Percentiles rank a stretch among this genome's conserved stretches.
Conservation (phyloP, 2,888 invertebrate species). For the Allolobophora icterica region DNA sequence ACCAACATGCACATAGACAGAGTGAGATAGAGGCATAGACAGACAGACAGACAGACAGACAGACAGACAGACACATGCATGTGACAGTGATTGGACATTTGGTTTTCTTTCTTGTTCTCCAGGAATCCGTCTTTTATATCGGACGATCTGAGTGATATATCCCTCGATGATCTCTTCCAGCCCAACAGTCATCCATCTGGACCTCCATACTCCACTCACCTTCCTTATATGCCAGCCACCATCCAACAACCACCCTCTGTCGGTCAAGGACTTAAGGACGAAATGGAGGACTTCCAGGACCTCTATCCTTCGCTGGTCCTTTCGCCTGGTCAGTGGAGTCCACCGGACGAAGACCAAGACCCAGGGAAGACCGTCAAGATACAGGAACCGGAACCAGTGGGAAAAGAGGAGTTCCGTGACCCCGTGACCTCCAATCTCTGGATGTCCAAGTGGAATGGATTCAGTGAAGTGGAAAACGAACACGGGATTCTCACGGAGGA, state of each 20-base stretch:
- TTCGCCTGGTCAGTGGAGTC: neutral
- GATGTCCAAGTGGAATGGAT: neutral
- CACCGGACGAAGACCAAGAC: neutral
- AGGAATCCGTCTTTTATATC: neutral
- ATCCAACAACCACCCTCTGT: neutral
- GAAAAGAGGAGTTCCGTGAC: neutral
- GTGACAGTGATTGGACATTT: too few relatives aligned
- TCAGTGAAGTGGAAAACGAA: neutral
- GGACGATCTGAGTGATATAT: neutral
- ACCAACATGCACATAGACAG: too few relatives aligned
- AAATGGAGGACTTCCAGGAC: neutral
- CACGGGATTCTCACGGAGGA: neutral
- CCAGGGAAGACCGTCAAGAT: neutral
- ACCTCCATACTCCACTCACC: neutral
- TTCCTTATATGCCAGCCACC: neutral
- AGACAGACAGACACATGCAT: too few relatives aligned
- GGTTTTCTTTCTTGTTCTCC: neutral
- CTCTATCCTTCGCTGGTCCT: neutral
- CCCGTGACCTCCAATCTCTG: neutral
- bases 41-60: too few relatives aligned
- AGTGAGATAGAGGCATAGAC: too few relatives aligned
- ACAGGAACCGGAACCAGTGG: neutral
- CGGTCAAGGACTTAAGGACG: neutral
- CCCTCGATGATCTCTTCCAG: neutral
- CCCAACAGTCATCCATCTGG: neutral